Evolutionary conservation across 2,113 vertebrate genomes (phyloP), one percentile per base, ranked within the genome.

Genomic region (Hippocampus comes): DNA sequence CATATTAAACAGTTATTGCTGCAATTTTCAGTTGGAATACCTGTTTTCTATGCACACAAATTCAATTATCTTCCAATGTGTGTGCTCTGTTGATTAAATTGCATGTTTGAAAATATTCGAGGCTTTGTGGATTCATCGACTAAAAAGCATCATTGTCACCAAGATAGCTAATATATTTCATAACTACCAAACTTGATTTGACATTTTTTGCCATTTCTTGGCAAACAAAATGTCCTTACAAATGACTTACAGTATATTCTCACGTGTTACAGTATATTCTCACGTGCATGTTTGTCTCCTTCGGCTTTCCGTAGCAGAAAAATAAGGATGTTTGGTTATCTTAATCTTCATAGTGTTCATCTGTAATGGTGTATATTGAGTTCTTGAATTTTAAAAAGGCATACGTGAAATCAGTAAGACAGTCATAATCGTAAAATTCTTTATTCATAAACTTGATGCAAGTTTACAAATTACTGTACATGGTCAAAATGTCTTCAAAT

Each of bases 381-480:
- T 18, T 51, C 49, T 51, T 51, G 18, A 21, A 20, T 51, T 15
- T 20, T 55, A 57, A n/a, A 60, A 5, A 20, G 7, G 17, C 48
- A 23, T 23, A 65, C 17, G 46, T 14, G 4, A 65, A 25, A 25
- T 25, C n/a, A 12, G 21, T 63, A 3, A 23, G 78, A 70, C 71
- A 70, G 43, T 10, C 27, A 73, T 83, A 80, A 76, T 82, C 79
- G 86, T 92, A 93, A 92, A 93, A 93, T 90, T 92, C 90, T 93
- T 93, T 93, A 93, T 93, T 93, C 89, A 93, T 93, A 93, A 93
- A 93, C 92, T 93, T 93, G 92, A 93, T 93, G 92, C 92, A 93
- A 93, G 92, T 93, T 93, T 93, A 93, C 91, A 93, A 93, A 93
- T 93, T 92, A 90, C 87, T 93, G 89, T 93, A 94, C 92, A 93